Base-by-base conservation (phyloP, 53 echinoderm and acorn worm species). In the Echinarachnius parma region DNA sequence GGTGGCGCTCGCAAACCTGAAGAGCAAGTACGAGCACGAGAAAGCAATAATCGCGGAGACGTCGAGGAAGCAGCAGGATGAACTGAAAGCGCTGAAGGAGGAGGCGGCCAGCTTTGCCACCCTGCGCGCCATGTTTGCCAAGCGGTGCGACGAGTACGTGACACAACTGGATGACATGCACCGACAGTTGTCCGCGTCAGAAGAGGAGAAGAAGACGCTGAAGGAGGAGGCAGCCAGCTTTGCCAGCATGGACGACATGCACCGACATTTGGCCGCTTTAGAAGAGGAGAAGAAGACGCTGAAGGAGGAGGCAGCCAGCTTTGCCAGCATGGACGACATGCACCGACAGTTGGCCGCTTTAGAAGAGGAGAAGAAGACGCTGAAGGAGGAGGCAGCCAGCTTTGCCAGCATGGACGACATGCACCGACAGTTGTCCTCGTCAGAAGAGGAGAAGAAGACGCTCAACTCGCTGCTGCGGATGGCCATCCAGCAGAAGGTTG, bases 401-500 rank as follows among this genome's bases (percentile, higher is more conserved):
- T 94, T 94, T 79, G 94, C 89, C 30, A 89, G 81, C 28, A 79
- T 94, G 32, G 93, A 93, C 53, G 93, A 93, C 61, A 83, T 89
- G 86, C 93, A 89, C 61, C 78, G 93, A 3, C 89, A 89, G 78
- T 28, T 93, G 4, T 25, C 89, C 3, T 59, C 89, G 50, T 83
- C 93, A n/a, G 93, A 93, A 31, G 89, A 93, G 58, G 93, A 93
- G 77, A 93, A 89, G 78, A 93, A 93, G 81, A 93, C 93, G 0
- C 81, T 93, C 54, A 93, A 93, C 86, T 89, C 93, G 31, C 76
- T 93, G 53, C 81, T 93, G 35, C 83, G 93, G 64, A 93, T 93
- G 93, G 93, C 93, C 46, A 93, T 93, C 66, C 93, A 93, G 66
- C 93, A 93, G 84, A 93, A 93, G 74, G 68, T 89, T 19, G 93